phyloP scores from a whole-genome alignment of 2,888 invertebrate species.

The Luperina testacea region DNA sequence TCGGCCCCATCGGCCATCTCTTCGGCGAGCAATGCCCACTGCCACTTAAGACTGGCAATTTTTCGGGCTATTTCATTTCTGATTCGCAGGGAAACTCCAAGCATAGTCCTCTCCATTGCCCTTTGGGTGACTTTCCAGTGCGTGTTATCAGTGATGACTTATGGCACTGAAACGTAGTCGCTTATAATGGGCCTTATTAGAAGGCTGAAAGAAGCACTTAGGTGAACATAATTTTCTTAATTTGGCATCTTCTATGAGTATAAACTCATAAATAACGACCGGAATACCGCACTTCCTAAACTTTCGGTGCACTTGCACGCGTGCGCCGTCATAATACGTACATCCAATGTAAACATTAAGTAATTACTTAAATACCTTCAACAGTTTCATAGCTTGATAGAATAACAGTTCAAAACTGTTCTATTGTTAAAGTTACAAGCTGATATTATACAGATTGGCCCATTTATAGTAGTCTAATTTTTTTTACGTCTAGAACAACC shows the following conservation, averaged over 20 bases:
- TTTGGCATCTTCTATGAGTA: background rate
- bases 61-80: too few species aligned
- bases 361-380: slow-evolving; percentile 3
- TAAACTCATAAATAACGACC: background rate
- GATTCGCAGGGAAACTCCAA: too few species aligned
- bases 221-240: background rate
- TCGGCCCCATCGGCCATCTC: too few species aligned
- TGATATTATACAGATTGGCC: background rate
- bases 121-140: too few species aligned
- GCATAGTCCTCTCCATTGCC: too few species aligned
- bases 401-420: background rate
- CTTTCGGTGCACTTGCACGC: background rate
- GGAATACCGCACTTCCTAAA: background rate
- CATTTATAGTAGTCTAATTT: background rate
- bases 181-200: too few species aligned
- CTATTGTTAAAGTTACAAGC: background rate
- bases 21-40: too few species aligned
- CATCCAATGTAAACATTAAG: background rate
- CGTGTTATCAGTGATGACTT: too few species aligned
- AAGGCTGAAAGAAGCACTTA: background rate
- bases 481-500: too few species aligned
- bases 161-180: too few species aligned
- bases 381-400: background rate
- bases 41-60: too few species aligned
- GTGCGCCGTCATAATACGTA: background rate